Evolutionary conservation across 2,888 invertebrate species (phyloP).

Genomic region (Pyrochroa serraticornis): DNA sequence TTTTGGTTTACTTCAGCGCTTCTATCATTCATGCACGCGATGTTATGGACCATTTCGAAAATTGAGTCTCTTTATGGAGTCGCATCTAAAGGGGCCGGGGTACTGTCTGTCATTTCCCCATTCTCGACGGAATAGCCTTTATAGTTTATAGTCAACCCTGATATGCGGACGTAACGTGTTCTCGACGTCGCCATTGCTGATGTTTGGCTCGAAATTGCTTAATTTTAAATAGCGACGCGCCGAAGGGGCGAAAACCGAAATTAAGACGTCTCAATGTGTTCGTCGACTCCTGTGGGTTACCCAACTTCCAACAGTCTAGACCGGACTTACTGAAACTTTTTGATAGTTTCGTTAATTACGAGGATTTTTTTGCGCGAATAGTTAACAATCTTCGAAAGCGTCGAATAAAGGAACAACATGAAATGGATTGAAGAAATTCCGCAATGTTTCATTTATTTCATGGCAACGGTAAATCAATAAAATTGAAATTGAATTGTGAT

Average conservation of each 20-base stretch:
- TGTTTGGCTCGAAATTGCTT: background rate
- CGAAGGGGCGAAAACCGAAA: background rate
- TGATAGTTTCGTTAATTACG: too few relatives aligned
- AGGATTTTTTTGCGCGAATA: too few relatives aligned
- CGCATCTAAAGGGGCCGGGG: conserved; percentile 15
- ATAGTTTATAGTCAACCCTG: conserved; percentile 17
- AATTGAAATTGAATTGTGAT: conserved; percentile 42
- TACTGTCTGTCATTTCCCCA: conserved; percentile 7
- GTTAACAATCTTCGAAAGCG: too few relatives aligned
- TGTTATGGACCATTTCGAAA: conserved; percentile 45
- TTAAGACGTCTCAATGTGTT: background rate
- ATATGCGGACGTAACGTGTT: conserved; percentile 11
- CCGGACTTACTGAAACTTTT: too few relatives aligned
- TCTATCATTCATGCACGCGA: conserved; percentile 39
- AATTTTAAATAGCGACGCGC: background rate
- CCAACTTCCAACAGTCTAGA: too few relatives aligned
- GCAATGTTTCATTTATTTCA: conserved; percentile 10
- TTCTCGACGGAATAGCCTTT: conserved; percentile 20
- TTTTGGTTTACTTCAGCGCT: conserved; percentile 24
- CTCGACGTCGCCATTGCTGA: conserved; percentile 2
- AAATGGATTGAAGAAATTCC: conserved; percentile 4
- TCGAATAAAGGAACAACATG: too few relatives aligned
- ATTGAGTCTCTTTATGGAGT: conserved; percentile 44
- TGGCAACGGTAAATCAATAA: conserved; percentile 38
- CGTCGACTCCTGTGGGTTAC: too few relatives aligned